These are phyloP conservation scores for Syndactyla subalaris DNA, from an alignment of 2,797 vertebrate genomes.

Conservation along the genomic window DNA sequence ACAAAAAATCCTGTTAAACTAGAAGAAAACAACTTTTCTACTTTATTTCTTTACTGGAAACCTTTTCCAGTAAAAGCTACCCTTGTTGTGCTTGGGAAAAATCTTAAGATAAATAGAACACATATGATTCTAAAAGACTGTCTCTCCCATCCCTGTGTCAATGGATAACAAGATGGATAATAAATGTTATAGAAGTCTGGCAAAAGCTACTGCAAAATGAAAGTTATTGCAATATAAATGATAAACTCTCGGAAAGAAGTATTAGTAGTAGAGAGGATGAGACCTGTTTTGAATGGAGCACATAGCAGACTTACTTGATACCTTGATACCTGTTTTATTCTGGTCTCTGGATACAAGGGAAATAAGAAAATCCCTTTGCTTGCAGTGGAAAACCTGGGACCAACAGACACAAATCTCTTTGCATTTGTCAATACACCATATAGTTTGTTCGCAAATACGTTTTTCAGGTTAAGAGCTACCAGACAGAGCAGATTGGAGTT, in stretches of 20 bases:
- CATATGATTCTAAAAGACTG: neutral
- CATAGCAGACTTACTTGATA: neutral
- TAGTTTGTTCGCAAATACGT: neutral
- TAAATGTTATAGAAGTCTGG: neutral
- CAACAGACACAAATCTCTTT: neutral
- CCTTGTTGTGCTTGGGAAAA: neutral
- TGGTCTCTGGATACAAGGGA: neutral
- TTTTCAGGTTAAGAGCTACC: neutral
- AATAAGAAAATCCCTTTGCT: neutral
- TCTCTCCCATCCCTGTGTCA: neutral
- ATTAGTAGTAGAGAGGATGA: neutral
- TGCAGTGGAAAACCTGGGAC: neutral
- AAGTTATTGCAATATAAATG: neutral
- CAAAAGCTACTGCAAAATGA: neutral
- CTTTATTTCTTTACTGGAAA: neutral
- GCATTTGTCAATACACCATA: neutral
- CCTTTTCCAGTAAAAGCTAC: neutral
- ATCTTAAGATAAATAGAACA: neutral
- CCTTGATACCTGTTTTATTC: neutral
- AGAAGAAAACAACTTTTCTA: neutral
- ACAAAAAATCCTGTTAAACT: neutral
- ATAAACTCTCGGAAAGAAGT: neutral
- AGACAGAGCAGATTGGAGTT: neutral
- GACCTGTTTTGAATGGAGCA: neutral
- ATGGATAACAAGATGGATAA: neutral